These are phyloP conservation scores for Gymnocypris eckloni DNA, from an alignment of 2,797 vertebrate genomes.

Conservation along the genomic window DNA sequence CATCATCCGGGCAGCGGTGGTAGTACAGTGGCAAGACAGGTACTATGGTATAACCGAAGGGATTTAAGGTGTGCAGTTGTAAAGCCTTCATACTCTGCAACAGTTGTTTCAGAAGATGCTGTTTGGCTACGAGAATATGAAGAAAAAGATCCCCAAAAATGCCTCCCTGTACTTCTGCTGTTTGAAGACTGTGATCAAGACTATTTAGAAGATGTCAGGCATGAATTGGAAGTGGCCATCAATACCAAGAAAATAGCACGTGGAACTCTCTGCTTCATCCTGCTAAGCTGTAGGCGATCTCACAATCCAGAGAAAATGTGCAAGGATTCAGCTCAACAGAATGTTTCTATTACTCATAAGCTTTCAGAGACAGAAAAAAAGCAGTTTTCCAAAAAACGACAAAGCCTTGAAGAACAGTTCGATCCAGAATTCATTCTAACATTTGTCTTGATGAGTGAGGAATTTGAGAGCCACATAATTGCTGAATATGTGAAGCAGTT, in stretches of 20 bases:
- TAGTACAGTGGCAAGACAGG: constrained; percentile 85
- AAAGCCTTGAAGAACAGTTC: constrained; percentile 69
- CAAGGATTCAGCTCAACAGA: constrained; percentile 75
- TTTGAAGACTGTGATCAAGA: constrained; percentile 83
- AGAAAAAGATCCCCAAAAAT: constrained; percentile 75
- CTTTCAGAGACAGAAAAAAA: constrained; percentile 77
- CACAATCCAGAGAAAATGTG: constrained; percentile 78
- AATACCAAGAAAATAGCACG: constrained; percentile 69
- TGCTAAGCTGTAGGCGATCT: constrained; percentile 80
- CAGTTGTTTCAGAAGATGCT: constrained; percentile 76
- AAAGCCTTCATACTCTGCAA: constrained; percentile 69
- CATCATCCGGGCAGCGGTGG: constrained; percentile 89
- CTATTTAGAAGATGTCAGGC: constrained; percentile 78
- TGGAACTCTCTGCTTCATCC: constrained; percentile 77
- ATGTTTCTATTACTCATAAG: constrained; percentile 84
- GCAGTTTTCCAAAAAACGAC: constrained; percentile 74
- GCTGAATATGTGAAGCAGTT: constrained; percentile 71
- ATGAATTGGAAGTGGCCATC: constrained; percentile 73
- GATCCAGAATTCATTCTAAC: constrained; percentile 79
- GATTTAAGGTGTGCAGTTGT: constrained; percentile 81
- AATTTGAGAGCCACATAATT: constrained; percentile 68
- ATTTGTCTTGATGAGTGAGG: constrained; percentile 85
- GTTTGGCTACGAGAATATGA: constrained; percentile 81
- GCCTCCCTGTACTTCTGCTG: constrained; percentile 81
- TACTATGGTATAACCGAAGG: constrained; percentile 82